phyloP scores from a whole-genome alignment of 2,113 vertebrate genomes.

The Saguinus imperator region DNA sequence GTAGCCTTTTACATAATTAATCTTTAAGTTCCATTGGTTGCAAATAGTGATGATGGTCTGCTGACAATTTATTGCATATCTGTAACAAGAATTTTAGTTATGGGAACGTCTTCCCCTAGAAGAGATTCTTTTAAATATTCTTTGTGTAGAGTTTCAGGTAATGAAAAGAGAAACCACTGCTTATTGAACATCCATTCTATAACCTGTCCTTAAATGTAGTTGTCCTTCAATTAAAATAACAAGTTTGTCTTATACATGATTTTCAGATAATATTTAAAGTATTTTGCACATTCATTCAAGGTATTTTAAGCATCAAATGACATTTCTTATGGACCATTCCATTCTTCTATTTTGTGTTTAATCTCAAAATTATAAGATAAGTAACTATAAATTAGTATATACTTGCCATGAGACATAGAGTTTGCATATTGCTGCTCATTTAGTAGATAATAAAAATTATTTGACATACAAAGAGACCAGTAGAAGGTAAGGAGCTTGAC shows the following conservation, averaged over 20 bases:
- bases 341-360: neutral
- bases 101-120: neutral
- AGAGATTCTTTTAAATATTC: neutral
- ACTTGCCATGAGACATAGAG: rapidly evolving
- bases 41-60: neutral
- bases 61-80: neutral
- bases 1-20: neutral
- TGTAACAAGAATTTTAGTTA: neutral
- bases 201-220: neutral
- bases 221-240: neutral
- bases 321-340: neutral
- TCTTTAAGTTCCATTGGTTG: neutral
- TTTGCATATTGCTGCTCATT: neutral
- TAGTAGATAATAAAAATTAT: neutral
- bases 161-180: neutral
- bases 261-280: neutral
- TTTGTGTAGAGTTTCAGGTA: neutral
- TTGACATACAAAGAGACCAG: neutral
- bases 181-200: neutral
- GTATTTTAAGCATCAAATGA: neutral
- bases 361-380: neutral
- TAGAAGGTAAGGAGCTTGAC: neutral
- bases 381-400: neutral
- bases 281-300: neutral
- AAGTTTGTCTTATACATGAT: neutral